These are phyloP conservation scores for Actinemys pallida DNA, from an alignment of 2,113 vertebrate genomes.

Conservation along the genomic window DNA sequence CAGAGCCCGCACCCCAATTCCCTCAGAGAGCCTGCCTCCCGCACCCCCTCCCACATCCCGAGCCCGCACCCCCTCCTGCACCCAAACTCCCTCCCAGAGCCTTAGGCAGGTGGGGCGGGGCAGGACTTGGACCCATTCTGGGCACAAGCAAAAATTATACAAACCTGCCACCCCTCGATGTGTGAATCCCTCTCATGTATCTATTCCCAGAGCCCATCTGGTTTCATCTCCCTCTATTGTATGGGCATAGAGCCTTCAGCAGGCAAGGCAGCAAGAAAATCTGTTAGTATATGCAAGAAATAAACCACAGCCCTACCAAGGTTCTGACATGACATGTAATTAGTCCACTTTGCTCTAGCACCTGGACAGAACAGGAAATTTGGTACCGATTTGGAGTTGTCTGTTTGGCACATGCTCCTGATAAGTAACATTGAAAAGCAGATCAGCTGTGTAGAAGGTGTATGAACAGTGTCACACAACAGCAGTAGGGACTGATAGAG, in stretches of 20 bases:
- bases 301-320: neutral
- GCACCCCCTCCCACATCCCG: too few relatives aligned
- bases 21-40: too few relatives aligned
- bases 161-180: neutral
- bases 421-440: neutral
- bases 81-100: too few relatives aligned
- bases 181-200: neutral
- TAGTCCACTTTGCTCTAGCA: neutral
- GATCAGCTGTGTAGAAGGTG: neutral
- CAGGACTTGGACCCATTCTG: too few relatives aligned
- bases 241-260: neutral
- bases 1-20: too few relatives aligned
- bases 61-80: too few relatives aligned
- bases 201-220: neutral
- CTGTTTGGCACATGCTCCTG: neutral
- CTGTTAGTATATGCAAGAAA: neutral
- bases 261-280: neutral
- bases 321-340: neutral
- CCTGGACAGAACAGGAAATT: neutral
- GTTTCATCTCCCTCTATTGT: neutral
- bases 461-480: neutral
- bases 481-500: neutral
- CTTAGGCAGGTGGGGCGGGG: too few relatives aligned
- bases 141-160: too few relatives aligned
- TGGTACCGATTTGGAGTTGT: rapidly evolving